Base-by-base conservation (phyloP, 2,888 invertebrate genomes). In the Abscondita cerata region DNA sequence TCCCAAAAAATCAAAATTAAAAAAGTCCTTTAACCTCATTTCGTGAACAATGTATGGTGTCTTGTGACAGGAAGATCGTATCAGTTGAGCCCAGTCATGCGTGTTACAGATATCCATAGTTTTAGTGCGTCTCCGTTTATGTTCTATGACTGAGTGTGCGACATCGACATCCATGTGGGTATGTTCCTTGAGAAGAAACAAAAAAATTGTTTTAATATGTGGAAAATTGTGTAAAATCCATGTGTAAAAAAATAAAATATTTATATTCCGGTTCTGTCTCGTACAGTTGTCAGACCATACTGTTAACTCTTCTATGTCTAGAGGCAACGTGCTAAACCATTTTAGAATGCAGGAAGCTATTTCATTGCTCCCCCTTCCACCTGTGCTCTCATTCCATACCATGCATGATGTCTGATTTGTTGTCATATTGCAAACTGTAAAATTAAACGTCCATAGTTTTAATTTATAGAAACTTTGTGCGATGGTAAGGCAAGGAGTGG, bases 71-170 rank as follows among this genome's bases (percentile, higher is more conserved):
- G 38, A 46, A 46, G 9, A 9, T n/a, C 31, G 4, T 8, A 48
- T 48, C 6, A 48, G 5, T 13, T 48, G 25, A 8, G 48, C 12
- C 48, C 48, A 48, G 25, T 48, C 3, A 48, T 48, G 25, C 3
- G 48, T 48, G 13, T 25, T 12, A 33, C 25, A 48, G 5, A 48
- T 13, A 31, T 48, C 13, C 31, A 31, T 33, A 13, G 25, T 31
- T 12, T 20, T 46, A 11, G 46, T 18, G n/a, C 16, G 46, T 19
- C 33, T 48, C 31, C 15, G 6, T 48, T 48, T 48, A 13, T 33
- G 25, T 33, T 25, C 33, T 31, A 13, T 31, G 12, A 15, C 2
- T 1, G 25, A 20, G n/a, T 48, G 13, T n/a, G 12, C 20, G 2
- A 13, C 46, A 18, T 46, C 46, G 4, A 46, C 46, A 4, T 46